These are phyloP conservation scores for Thera obeliscata DNA, from an alignment of 2,888 invertebrate species.

Conservation along the genomic window DNA sequence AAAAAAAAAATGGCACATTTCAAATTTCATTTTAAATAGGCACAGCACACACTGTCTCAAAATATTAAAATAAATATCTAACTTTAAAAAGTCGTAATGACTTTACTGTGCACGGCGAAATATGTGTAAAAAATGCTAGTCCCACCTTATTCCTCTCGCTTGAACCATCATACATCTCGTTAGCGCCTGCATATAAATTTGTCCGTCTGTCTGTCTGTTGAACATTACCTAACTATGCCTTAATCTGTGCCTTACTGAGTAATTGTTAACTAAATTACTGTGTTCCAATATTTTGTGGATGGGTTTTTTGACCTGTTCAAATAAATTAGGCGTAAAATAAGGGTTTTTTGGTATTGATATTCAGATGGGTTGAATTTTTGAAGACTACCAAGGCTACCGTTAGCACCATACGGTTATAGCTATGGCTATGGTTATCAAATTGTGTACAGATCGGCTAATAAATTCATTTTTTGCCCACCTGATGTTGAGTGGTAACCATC, in stretches of 20 bases:
- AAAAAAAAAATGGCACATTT: no score
- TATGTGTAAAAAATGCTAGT: conserved; percentile 29
- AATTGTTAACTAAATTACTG: conserved; percentile 55
- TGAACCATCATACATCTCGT: conserved; percentile 61
- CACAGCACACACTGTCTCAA: no score
- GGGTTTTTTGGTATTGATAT: conserved; percentile 1
- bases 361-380: background rate
- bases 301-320: conserved; percentile 25
- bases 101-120: no score
- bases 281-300: conserved; percentile 38
- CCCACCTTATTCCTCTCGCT: conserved; percentile 31
- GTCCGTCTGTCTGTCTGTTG: conserved; percentile 62
- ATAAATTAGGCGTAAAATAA: background rate
- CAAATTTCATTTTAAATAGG: no score
- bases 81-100: no score
- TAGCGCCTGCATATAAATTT: conserved; percentile 74
- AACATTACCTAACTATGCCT: conserved; percentile 42
- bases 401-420: no score
- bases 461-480: no score
- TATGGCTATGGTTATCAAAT: no score
- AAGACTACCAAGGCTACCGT: no score
- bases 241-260: conserved; percentile 31
- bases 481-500: no score
- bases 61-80: no score
- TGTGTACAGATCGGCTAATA: no score